Evolutionary conservation across 2,888 invertebrate species (phyloP).

Genomic region (Yponomeuta cagnagella): DNA sequence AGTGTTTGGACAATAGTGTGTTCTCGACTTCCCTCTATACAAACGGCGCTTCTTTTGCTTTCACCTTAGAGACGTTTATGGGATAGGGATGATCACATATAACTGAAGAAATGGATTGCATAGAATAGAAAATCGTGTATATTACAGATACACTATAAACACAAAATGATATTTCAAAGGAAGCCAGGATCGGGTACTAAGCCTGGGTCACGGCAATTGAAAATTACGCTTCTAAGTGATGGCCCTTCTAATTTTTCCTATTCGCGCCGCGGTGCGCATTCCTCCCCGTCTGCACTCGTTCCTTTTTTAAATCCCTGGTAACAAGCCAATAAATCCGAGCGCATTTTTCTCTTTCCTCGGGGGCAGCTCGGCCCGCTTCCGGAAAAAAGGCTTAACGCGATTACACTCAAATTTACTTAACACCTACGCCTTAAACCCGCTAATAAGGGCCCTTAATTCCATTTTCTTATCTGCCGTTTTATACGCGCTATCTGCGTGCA

Average conservation of each 20-base stretch:
- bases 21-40: too few species aligned
- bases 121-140: too few species aligned
- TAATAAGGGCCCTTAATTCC: conserved; percentile 65
- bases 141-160: too few species aligned
- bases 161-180: too few species aligned
- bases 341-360: conserved; percentile 55
- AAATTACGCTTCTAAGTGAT: neutral
- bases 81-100: too few species aligned
- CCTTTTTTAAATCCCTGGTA: conserved; percentile 69
- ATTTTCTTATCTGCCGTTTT: conserved; percentile 51
- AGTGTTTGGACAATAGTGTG: too few species aligned
- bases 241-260: neutral
- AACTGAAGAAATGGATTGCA: too few species aligned
- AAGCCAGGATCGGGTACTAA: too few species aligned
- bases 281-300: conserved; percentile 50
- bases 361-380: conserved; percentile 34
- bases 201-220: neutral
- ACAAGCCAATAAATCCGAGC: conserved; percentile 75
- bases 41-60: too few species aligned
- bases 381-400: conserved; percentile 67
- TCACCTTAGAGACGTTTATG: too few species aligned
- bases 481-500: conserved; percentile 31
- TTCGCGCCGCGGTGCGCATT: conserved; percentile 43
- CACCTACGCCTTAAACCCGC: conserved; percentile 67
- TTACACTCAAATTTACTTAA: conserved; percentile 76